Evolutionary conservation across 2,888 invertebrate genomes (phyloP).

Genomic region (Hyppa rectilinea): DNA sequence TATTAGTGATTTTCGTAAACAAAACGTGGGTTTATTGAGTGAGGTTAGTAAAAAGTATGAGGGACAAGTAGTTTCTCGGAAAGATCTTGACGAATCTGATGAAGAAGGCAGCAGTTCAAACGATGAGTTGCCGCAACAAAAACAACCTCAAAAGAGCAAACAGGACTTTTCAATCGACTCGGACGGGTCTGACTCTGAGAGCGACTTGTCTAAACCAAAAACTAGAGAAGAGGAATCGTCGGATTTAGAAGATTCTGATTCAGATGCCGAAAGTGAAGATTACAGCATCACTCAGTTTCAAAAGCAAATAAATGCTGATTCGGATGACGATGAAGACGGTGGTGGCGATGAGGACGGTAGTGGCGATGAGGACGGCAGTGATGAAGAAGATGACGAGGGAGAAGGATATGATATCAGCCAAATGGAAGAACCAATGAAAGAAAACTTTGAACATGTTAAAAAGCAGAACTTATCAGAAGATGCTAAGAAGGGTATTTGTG

Average conservation of each 20-base stretch:
- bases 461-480: conserved; percentile 89
- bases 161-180: conserved; percentile 24
- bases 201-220: conserved; percentile 42
- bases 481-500: conserved; percentile 92
- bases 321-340: conserved; percentile 64
- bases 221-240: conserved; percentile 62
- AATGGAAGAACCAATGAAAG: conserved; percentile 85
- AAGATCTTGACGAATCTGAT: conserved; percentile 78
- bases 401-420: conserved; percentile 87
- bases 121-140: conserved; percentile 44
- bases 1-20: conserved; percentile 92
- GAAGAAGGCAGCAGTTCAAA: conserved; percentile 66
- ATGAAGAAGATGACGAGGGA: conserved; percentile 74
- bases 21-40: conserved; percentile 92
- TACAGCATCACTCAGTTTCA: conserved; percentile 76
- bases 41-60: conserved; percentile 94
- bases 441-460: conserved; percentile 91
- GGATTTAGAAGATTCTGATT: conserved; percentile 67
- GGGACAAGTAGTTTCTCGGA: conserved; percentile 93
- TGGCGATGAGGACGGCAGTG: conserved; percentile 67
- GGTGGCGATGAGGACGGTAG: conserved; percentile 60
- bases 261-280: conserved; percentile 76
- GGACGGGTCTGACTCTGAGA: conserved; percentile 34
- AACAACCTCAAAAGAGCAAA: conserved; percentile 31
- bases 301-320: conserved; percentile 71